These are phyloP conservation scores for Folsomia candida DNA, from an alignment of 2,888 invertebrate genomes.

Conservation along the genomic window DNA sequence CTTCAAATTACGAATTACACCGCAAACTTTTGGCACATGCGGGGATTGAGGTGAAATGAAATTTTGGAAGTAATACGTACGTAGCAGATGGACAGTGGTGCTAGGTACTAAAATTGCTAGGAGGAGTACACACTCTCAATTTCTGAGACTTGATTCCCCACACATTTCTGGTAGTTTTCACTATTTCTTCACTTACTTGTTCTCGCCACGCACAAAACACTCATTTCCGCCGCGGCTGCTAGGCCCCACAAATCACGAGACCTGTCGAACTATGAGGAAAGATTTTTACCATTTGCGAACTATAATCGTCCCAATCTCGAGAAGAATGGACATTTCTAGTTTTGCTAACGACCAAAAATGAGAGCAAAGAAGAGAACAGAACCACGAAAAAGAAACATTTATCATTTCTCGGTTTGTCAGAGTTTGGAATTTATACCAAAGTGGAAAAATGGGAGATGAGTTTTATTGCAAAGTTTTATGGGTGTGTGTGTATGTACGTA, in stretches of 20 bases:
- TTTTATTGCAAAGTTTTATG: constrained; percentile 26
- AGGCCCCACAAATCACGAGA: constrained; percentile 16
- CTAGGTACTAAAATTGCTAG: too few relatives aligned
- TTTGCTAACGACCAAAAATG: not conserved
- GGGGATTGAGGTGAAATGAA: not conserved
- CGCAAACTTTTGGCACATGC: not conserved
- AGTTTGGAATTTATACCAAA: constrained; percentile 12
- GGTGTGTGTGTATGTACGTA: too few relatives aligned
- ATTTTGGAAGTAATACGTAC: too few relatives aligned
- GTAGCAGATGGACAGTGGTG: not conserved
- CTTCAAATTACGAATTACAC: not conserved
- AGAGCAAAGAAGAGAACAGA: not conserved
- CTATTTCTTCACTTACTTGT: too few relatives aligned
- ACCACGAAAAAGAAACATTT: constrained; percentile 11
- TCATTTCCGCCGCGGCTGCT: not conserved
- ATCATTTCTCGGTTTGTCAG: not conserved
- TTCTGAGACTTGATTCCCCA: too few relatives aligned
- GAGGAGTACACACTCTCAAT: too few relatives aligned
- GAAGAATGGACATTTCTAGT: not conserved
- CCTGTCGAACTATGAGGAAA: constrained; percentile 8
- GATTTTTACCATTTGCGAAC: not conserved
- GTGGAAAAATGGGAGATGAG: constrained; percentile 17
- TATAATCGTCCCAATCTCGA: not conserved
- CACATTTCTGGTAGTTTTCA: too few relatives aligned
- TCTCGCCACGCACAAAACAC: not conserved